Conservation (phyloP, 2,797 vertebrate species). For the Menidia menidia region DNA sequence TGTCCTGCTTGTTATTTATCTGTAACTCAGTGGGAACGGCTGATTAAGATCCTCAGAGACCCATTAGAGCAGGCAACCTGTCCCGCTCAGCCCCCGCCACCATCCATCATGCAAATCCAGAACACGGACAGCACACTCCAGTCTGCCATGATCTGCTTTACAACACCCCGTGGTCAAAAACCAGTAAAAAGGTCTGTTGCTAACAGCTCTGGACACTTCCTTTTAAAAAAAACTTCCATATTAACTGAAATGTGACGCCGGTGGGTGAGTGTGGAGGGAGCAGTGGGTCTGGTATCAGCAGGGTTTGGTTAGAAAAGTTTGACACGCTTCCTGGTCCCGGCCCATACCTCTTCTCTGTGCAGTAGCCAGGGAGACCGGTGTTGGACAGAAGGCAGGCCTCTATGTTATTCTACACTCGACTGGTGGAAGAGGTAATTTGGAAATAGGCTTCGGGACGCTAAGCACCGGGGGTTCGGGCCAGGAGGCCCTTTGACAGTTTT, state of each 20-base stretch:
- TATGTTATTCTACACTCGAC: constrained; percentile 70
- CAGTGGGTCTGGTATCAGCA: constrained; percentile 66
- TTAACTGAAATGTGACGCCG: constrained; percentile 73
- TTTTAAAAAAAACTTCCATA: constrained; percentile 46
- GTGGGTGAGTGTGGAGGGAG: constrained; percentile 45
- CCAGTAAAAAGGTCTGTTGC: constrained; percentile 60
- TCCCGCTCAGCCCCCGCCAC: constrained; percentile 66
- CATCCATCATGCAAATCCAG: constrained; percentile 85
- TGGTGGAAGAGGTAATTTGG: constrained; percentile 66
- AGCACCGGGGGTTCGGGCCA: constrained; percentile 44
- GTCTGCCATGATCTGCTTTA: constrained; percentile 62
- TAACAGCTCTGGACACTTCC: constrained; percentile 79
- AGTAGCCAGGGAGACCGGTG: constrained; percentile 64
- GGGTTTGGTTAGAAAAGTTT: constrained; percentile 62
- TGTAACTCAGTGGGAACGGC: constrained; percentile 62
- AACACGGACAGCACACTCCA: constrained; percentile 50
- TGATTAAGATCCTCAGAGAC: constrained; percentile 81
- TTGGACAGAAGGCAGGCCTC: constrained; percentile 47
- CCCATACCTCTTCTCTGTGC: constrained; percentile 49
- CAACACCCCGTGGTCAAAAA: constrained; percentile 68
- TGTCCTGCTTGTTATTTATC: constrained; percentile 77
- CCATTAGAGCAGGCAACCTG: constrained; percentile 80
- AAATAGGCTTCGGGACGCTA: constrained; percentile 63
- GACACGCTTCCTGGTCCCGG: constrained; percentile 53
- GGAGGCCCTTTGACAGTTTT: constrained; percentile 61